These are phyloP conservation scores for Crax fasciolata DNA, from an alignment of 2,797 vertebrate species.

Conservation along the genomic window DNA sequence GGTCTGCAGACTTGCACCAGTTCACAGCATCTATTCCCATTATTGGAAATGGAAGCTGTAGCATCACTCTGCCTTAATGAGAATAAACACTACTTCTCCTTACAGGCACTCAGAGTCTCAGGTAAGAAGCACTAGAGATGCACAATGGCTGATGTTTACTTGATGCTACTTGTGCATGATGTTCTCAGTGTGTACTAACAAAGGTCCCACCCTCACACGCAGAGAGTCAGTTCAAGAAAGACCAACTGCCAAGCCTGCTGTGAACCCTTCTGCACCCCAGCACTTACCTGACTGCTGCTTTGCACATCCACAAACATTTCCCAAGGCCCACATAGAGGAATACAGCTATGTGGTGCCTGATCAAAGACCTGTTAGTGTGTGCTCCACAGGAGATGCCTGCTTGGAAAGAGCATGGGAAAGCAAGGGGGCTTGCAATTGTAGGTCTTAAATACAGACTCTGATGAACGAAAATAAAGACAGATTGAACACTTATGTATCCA, in stretches of 20 bases:
- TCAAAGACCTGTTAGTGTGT: fast-evolving
- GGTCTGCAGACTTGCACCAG: neutral
- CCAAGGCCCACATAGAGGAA: fast-evolving
- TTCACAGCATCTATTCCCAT: neutral
- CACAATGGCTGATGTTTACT: neutral
- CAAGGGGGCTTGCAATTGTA: neutral
- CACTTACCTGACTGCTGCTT: neutral
- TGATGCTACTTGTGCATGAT: fast-evolving
- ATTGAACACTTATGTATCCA: neutral
- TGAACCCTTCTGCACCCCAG: neutral
- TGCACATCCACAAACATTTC: neutral
- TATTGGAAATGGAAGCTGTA: neutral
- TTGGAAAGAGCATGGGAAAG: neutral
- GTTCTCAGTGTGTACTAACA: neutral
- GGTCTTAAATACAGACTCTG: neutral
- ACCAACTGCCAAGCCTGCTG: neutral
- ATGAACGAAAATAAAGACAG: constrained; percentile 51
- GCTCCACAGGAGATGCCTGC: neutral
- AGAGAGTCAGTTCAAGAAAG: neutral
- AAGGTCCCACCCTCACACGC: neutral
- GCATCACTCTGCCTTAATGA: neutral
- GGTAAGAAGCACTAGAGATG: neutral
- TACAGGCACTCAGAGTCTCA: neutral
- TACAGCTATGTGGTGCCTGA: fast-evolving
- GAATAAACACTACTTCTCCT: neutral